phyloP scores from a whole-genome alignment of 1,140 invertebrate species.

The Drosophila aff. region DNA sequence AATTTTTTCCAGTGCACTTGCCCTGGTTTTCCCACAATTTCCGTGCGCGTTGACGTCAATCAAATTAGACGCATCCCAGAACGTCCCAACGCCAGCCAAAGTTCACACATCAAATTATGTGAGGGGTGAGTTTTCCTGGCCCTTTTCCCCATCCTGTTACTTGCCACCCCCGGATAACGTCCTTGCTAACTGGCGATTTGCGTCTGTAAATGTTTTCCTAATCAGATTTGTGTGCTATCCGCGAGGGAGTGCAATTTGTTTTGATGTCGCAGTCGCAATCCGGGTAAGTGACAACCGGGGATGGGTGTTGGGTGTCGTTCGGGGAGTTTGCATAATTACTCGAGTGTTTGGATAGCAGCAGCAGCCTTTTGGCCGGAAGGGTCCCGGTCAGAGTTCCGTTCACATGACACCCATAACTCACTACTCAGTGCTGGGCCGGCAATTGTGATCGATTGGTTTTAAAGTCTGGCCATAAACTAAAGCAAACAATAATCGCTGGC shows the following conservation, averaged over 20 bases:
- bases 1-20: slow-evolving; percentile 4
- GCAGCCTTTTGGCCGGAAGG: slow-evolving; percentile 6
- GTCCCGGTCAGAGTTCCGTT: slow-evolving; percentile 15
- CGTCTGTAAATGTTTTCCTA: slow-evolving; percentile 81
- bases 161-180: slow-evolving; percentile 14
- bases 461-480: slow-evolving; percentile 71
- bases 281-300: slow-evolving; percentile 61
- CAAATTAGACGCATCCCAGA: slow-evolving; percentile 61
- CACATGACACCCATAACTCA: slow-evolving; percentile 34
- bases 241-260: slow-evolving; percentile 76
- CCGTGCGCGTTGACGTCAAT: slow-evolving; percentile 68
- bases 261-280: slow-evolving; percentile 73
- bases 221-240: slow-evolving; percentile 74
- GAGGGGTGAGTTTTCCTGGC: slow-evolving; percentile 39
- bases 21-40: slow-evolving; percentile 67
- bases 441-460: slow-evolving; percentile 77
- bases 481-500: slow-evolving; percentile 74
- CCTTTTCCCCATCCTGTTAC: not conserved
- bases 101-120: slow-evolving; percentile 75
- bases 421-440: slow-evolving; percentile 7
- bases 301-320: slow-evolving; percentile 11
- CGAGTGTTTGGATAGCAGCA: slow-evolving; percentile 35
- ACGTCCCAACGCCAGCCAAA: slow-evolving; percentile 41
- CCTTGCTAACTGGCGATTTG: slow-evolving; percentile 75
- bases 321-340: slow-evolving; percentile 55